Evolutionary conservation across 2,797 vertebrate genomes (phyloP).

Genomic region (Enteromius trimaculatus): DNA sequence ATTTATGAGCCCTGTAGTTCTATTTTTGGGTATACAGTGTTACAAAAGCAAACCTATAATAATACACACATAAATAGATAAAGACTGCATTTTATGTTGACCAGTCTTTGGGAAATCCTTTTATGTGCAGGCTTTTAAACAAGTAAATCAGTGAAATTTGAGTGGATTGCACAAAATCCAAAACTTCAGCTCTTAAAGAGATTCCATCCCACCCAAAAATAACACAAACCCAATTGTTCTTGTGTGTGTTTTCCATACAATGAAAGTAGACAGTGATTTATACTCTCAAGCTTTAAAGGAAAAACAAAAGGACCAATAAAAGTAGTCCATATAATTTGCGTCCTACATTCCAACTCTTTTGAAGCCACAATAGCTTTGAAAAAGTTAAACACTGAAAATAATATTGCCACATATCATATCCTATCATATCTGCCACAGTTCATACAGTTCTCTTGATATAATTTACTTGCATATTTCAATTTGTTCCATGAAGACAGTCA

Average conservation of each 20-base stretch:
- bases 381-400: background rate
- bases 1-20: background rate
- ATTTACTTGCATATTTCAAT: background rate
- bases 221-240: background rate
- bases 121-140: background rate
- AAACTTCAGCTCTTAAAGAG: background rate
- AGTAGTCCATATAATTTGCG: background rate
- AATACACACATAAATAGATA: background rate
- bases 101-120: background rate
- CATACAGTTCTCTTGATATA: background rate
- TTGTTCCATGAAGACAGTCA: background rate
- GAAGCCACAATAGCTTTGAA: background rate
- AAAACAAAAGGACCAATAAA: slow-evolving; percentile 17
- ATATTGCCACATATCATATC: background rate
- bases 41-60: background rate
- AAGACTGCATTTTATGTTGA: background rate
- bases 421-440: background rate
- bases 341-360: background rate
- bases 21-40: background rate
- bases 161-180: background rate
- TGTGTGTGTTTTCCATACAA: background rate
- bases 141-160: background rate
- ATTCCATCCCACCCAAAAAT: background rate
- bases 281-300: background rate
- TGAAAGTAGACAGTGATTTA: background rate